Evolutionary conservation across 2,888 invertebrate species (phyloP).

Genomic region (Iselma pallidipennis): DNA sequence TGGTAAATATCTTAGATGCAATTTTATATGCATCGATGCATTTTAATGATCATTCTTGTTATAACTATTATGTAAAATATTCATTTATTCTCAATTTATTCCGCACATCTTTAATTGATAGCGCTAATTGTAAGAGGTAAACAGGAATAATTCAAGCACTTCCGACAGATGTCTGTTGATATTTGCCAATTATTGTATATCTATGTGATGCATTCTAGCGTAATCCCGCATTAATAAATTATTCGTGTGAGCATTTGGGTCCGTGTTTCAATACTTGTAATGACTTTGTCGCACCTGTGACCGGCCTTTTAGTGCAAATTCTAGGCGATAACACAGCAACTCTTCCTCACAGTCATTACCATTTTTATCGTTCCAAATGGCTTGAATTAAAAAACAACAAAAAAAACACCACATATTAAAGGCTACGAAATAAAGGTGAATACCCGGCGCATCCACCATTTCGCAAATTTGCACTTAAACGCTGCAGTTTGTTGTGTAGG

Average conservation of each 20-base stretch:
- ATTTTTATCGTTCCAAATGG: background rate
- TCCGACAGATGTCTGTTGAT: constrained; percentile 9
- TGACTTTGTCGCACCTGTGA: constrained; percentile 18
- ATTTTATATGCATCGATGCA: background rate
- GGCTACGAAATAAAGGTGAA: background rate
- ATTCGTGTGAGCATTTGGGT: constrained; percentile 16
- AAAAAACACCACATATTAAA: too few species aligned
- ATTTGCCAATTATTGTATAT: constrained; percentile 14
- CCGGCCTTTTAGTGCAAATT: background rate
- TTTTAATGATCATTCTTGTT: background rate
- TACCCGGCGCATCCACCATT: background rate
- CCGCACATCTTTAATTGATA: background rate
- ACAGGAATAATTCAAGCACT: background rate
- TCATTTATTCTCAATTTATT: background rate
- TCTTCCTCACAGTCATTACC: background rate
- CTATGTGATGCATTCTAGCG: constrained; percentile 12
- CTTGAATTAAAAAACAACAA: background rate
- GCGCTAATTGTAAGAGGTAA: background rate
- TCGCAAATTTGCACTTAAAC: background rate
- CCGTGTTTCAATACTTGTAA: constrained; percentile 20
- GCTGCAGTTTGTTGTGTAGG: background rate
- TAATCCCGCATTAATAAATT: constrained; percentile 17
- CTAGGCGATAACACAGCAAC: background rate
- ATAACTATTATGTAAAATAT: background rate
- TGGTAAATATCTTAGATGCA: background rate